Evolutionary conservation across 2,113 vertebrate genomes (phyloP).

Genomic region (Haplotaxodon microlepis): DNA sequence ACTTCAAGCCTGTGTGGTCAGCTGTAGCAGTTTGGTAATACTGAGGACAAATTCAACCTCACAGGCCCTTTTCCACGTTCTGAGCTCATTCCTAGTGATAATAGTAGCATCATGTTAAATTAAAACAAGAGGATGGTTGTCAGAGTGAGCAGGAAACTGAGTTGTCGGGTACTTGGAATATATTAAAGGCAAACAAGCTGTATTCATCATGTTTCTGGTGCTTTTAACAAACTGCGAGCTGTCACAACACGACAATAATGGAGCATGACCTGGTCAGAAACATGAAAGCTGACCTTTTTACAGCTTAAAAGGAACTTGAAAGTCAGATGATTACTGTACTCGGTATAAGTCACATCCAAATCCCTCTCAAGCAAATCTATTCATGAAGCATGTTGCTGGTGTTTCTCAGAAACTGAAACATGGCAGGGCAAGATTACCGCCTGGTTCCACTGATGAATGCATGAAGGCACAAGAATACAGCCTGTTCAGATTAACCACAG

Average conservation of each 20-base stretch:
- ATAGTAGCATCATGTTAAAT: not conserved
- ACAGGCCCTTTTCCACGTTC: not conserved
- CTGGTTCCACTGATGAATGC: not conserved
- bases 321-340: not conserved
- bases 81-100: not conserved
- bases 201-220: not conserved
- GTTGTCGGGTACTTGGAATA: not conserved
- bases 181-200: not conserved
- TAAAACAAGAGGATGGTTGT: not conserved
- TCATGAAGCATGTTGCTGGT: not conserved
- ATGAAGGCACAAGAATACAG: not conserved
- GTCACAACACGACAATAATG: no score
- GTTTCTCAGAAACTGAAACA: not conserved
- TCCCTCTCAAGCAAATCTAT: not conserved
- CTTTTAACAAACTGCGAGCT: not conserved
- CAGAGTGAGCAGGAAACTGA: not conserved
- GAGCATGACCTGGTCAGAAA: not conserved
- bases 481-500: not conserved
- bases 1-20: not conserved
- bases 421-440: not conserved
- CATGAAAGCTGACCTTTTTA: not conserved
- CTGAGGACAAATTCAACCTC: not conserved
- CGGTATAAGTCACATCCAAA: not conserved
- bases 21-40: not conserved
- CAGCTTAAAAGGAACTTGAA: not conserved